A percentile compares a stretch with the other conserved stretches of the same genome.
Conservation (phyloP, 2,888 invertebrate genomes). For the Volucella zonaria region DNA sequence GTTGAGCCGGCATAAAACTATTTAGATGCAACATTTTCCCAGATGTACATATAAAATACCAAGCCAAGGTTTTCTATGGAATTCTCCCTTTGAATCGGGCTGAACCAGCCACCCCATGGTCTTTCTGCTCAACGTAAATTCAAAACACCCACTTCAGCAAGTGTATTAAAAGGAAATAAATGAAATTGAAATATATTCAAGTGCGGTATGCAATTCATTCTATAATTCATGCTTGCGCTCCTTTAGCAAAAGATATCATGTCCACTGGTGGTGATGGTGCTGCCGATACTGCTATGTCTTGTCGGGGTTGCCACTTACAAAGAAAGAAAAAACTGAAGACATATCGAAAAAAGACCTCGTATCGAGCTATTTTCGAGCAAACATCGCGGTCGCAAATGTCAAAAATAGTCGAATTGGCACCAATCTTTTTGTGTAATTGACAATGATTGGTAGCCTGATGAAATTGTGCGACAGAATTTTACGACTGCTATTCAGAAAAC, state of each 20-base stretch:
- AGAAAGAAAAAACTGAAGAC: too few relatives aligned
- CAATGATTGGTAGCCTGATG: too few relatives aligned
- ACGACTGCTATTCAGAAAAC: too few relatives aligned
- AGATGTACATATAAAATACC: conserved; percentile 13
- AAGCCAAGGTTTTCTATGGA: conserved; percentile 1
- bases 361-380: too few relatives aligned
- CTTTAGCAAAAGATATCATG: conserved; percentile 52
- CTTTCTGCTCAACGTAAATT: conserved; percentile 48
- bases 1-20: conserved; percentile 6
- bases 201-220: conserved; percentile 66
- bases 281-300: too few relatives aligned
- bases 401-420: too few relatives aligned
- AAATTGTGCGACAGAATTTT: too few relatives aligned
- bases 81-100: conserved; percentile 37
- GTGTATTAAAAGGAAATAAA: conserved; percentile 69
- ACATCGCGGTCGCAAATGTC: too few relatives aligned
- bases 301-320: too few relatives aligned
- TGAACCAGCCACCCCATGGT: conserved; percentile 22
- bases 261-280: conserved; percentile 13
- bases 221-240: conserved; percentile 66
- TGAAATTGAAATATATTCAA: conserved; percentile 70
- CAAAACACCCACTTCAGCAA: conserved; percentile 57
- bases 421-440: too few relatives aligned
- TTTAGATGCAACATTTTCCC: conserved; percentile 53
- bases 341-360: too few relatives aligned